Evolutionary conservation across 2,113 vertebrate species (phyloP), one percentile per base, ranked within the genome.

Genomic region (Platichthys stellatus): DNA sequence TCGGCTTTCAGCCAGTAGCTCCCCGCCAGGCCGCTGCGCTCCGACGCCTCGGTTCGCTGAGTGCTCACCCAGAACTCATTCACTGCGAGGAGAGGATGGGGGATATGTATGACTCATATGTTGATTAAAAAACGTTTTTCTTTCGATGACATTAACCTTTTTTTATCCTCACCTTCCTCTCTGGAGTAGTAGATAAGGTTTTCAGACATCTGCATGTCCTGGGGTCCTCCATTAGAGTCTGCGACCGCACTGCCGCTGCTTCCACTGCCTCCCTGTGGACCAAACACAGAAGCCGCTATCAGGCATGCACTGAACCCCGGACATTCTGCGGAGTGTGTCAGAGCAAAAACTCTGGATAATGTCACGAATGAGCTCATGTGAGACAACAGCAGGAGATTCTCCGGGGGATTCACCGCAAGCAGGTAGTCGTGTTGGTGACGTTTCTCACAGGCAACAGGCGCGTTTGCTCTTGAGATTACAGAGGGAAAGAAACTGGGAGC

Each of bases 101-200:
- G 57, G 20, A 18, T 1, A 6, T 35, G 58, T 21, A 3, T 3
- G 2, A 54, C 9, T 61, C 11, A 15, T 58, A 1, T 47, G 45
- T 47, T 47, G 45, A 15, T 47, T 47, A 11, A 47, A 47, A 47
- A 51, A 18, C 47, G 2, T 35, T 43, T 31, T 43, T 43, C 40
- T 43, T 43, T 43, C 0, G 0, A 13, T 43, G 11, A 43, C 3
- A 3, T 43, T 11, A 43, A 11, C 10, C 11, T 43, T 8, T 43
- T 24, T 2, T 17, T 47, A 21, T 3, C n/a, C 88, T 83, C 90
- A 98, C 98, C 97, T 94, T 98, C 95, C 0, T 97, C 96, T 89
- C 95, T 94, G 2, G 97, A 95, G 89, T 92, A 96, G 87, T 99
- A 99, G 90, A 99, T 95, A 57, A 97, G 95, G 87, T 99, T 99